Base-by-base conservation (phyloP, 2,797 vertebrate genomes). In the Cheirogaleus major region DNA sequence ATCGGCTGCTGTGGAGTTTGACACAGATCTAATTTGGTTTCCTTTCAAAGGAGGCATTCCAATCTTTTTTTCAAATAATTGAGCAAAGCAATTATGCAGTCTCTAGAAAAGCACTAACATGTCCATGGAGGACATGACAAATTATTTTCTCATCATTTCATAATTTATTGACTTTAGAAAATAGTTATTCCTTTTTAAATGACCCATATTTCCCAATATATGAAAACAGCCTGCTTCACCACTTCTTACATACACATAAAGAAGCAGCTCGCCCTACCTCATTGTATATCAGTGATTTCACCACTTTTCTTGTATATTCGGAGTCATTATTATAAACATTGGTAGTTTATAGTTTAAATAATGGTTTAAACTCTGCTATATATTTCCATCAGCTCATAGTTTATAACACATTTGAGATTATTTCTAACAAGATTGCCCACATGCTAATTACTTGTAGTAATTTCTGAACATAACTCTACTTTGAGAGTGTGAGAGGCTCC, bases 1-100 rank as follows among this genome's bases (percentile, higher is more conserved):
- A 96, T 0, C 57, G 52, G n/a, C 48, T 86, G 30, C 52, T 72
- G 35, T 94, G 73, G 11, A 89, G 57, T 94, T 48, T 91, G 82
- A 91, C 45, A 83, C 48, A 75, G 27, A 89, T 96, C 48, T 95
- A 94, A 97, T 94, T 67, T 93, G 73, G 41, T 94, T 97, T 95
- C 65, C 79, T 95, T 95, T 83, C 65, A 63, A 94, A 93, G n/a
- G 43, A 94, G 23, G 1, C 59, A 81, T 80, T 89, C 81, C 61
- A 86, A 96, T 94, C 35, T 96, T 91, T 91, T 94, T 50, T 91
- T 94, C 79, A 86, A 97, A 94, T 89, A 97, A 95, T 43, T 96
- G 59, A 61, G 83, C 70, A 92, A 96, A 80, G 59, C 89, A 95
- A 96, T 94, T 96, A 96, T 35, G 6, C 13, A 52, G 22, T 86